Evolutionary conservation across 2,113 vertebrate species (phyloP).

Genomic region (Oreochromis aureus): DNA sequence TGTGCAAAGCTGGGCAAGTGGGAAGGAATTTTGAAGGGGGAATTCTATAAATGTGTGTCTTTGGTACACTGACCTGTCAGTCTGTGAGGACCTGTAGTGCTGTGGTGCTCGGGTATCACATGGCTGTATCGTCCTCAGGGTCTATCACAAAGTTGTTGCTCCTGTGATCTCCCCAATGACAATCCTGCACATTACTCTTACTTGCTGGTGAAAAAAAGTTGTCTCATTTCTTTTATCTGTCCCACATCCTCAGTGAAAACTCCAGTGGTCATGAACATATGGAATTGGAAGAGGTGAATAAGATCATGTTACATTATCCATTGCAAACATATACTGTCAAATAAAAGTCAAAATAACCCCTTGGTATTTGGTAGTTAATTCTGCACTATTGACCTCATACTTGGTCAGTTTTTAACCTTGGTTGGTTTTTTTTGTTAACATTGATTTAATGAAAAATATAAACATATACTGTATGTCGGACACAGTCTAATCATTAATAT

Average conservation of each 20-base stretch:
- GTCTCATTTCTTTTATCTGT: neutral
- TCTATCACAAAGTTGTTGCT: neutral
- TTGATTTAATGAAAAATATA: neutral
- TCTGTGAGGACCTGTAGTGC: neutral
- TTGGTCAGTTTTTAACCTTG: neutral
- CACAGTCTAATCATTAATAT: neutral
- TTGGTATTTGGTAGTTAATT: neutral
- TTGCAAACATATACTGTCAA: fast-evolving
- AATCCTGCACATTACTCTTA: fast-evolving
- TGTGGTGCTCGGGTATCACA: neutral
- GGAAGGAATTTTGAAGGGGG: fast-evolving
- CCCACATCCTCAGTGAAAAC: conserved; percentile 37
- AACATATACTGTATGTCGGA: no score
- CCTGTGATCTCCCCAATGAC: fast-evolving
- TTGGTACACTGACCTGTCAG: neutral
- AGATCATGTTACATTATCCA: neutral
- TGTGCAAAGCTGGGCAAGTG: neutral
- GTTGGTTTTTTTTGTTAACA: neutral
- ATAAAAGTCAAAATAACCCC: neutral
- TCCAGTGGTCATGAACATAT: neutral
- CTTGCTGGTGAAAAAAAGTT: neutral
- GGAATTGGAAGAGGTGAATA: neutral
- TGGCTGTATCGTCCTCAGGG: fast-evolving
- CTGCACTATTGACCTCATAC: neutral
- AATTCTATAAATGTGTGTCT: neutral